These are phyloP conservation scores for Diaphora mendica DNA, from an alignment of 2,888 invertebrate genomes.

Conservation along the genomic window DNA sequence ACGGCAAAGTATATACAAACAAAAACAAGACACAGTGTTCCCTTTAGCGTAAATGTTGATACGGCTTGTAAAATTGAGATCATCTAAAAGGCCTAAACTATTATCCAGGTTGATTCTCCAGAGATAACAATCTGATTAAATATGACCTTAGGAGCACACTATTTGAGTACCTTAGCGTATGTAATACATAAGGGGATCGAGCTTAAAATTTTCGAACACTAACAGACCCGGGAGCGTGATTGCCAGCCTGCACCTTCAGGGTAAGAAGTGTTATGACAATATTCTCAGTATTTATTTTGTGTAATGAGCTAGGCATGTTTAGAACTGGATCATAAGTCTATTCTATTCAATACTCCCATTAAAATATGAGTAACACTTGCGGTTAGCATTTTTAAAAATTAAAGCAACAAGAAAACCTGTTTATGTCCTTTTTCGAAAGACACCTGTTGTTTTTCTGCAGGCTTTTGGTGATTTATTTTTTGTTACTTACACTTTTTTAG, in stretches of 20 bases:
- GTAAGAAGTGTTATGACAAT: too few species aligned
- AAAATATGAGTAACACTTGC: background rate
- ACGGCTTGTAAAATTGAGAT: background rate
- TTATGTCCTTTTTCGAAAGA: background rate
- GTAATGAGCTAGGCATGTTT: too few species aligned
- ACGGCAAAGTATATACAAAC: background rate
- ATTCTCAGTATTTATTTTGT: too few species aligned
- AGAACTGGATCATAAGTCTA: too few species aligned
- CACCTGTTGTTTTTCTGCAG: background rate
- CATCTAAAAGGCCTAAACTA: background rate
- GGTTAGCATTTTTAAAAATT: background rate
- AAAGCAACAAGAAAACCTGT: background rate
- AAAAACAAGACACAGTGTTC: background rate
- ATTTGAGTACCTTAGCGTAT: too few species aligned
- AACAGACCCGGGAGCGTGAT: too few species aligned
- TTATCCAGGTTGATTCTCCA: background rate
- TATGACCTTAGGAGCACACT: too few species aligned
- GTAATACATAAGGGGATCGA: too few species aligned
- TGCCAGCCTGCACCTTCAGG: too few species aligned
- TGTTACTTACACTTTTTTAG: background rate
- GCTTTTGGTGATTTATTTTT: background rate
- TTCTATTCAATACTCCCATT: too few species aligned
- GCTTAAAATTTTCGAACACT: too few species aligned
- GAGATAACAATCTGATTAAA: too few species aligned
- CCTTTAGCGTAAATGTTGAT: background rate